Evolutionary conservation across 2,888 invertebrate species (phyloP).

Genomic region (Ceraclea dissimilis): DNA sequence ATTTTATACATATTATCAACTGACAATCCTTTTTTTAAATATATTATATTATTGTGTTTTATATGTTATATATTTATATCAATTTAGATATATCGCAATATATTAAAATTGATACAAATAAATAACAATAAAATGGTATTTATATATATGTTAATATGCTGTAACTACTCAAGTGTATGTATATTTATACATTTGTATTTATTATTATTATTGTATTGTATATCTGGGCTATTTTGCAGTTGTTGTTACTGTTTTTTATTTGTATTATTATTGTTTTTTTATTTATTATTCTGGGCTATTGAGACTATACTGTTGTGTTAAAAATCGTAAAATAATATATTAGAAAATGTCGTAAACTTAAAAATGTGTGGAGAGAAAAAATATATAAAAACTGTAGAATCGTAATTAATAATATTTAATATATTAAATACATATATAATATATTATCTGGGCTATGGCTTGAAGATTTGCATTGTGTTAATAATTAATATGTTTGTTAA

Average conservation of each 20-base stretch:
- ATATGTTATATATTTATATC: neutral
- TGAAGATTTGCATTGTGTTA: slow-evolving; percentile 5
- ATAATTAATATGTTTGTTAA: neutral
- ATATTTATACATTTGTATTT: neutral
- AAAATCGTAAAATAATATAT: slow-evolving; percentile 1
- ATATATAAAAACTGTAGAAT: slow-evolving; percentile 1
- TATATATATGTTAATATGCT: slow-evolving; percentile 8
- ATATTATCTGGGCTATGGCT: slow-evolving; percentile 24
- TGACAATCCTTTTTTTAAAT: slow-evolving; percentile 26
- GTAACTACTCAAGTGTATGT: slow-evolving; percentile 16
- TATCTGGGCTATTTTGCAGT: slow-evolving; percentile 21
- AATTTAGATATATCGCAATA: neutral
- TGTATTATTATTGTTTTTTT: neutral
- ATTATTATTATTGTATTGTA: slow-evolving; percentile 9
- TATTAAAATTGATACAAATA: neutral
- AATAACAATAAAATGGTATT: slow-evolving; percentile 3
- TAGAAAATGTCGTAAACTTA: neutral
- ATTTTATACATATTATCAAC: slow-evolving; percentile 15
- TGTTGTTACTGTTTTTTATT: neutral
- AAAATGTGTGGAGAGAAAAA: neutral
- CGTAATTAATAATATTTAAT: slow-evolving; percentile 12
- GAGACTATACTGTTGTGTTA: slow-evolving; percentile 14
- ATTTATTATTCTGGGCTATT: slow-evolving; percentile 22
- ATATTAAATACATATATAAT: slow-evolving; percentile 1
- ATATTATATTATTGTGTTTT: too few species aligned